A percentile compares a stretch with the other conserved stretches of the same genome.
Conservation (phyloP, 2,797 vertebrate genomes). For the Tolypeutes matacus region DNA sequence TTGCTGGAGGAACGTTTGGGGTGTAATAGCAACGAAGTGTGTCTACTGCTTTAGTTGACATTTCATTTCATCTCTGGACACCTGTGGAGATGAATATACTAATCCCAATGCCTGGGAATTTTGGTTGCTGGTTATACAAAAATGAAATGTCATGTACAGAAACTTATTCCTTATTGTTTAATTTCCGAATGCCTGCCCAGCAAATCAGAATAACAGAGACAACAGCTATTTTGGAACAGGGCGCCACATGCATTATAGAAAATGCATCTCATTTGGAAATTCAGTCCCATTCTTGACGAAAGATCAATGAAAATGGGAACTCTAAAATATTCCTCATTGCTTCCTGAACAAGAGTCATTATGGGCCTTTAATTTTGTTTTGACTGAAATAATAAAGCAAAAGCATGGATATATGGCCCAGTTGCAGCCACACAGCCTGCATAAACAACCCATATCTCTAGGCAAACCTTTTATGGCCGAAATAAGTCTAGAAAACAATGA, state of each 20-base stretch:
- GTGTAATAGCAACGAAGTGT: constrained; percentile 64
- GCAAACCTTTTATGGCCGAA: constrained; percentile 80
- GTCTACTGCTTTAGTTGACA: constrained; percentile 68
- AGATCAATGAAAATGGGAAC: constrained; percentile 81
- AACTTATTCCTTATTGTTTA: constrained; percentile 84
- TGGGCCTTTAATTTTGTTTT: constrained; percentile 76
- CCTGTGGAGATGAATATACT: constrained; percentile 74
- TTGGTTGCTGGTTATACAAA: constrained; percentile 72
- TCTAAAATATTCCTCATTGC: constrained; percentile 79
- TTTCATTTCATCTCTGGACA: constrained; percentile 79
- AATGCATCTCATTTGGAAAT: constrained; percentile 75
- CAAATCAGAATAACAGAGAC: constrained; percentile 81
- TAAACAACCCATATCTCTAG: constrained; percentile 83
- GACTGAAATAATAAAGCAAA: constrained; percentile 76
- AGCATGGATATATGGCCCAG: constrained; percentile 40
- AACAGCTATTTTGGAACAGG: constrained; percentile 75
- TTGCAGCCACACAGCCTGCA: constrained; percentile 76
- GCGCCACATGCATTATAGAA: constrained; percentile 67
- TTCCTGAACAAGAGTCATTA: constrained; percentile 74
- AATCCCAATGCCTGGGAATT: constrained; percentile 49
- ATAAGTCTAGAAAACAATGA: constrained; percentile 81
- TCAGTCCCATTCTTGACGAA: constrained; percentile 72
- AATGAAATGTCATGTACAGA: constrained; percentile 80
- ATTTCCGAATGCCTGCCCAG: constrained; percentile 77
- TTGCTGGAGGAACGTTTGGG: constrained; percentile 71